These are phyloP conservation scores for Sapayoa aenigma DNA, from an alignment of 2,113 vertebrate genomes.

Conservation along the genomic window DNA sequence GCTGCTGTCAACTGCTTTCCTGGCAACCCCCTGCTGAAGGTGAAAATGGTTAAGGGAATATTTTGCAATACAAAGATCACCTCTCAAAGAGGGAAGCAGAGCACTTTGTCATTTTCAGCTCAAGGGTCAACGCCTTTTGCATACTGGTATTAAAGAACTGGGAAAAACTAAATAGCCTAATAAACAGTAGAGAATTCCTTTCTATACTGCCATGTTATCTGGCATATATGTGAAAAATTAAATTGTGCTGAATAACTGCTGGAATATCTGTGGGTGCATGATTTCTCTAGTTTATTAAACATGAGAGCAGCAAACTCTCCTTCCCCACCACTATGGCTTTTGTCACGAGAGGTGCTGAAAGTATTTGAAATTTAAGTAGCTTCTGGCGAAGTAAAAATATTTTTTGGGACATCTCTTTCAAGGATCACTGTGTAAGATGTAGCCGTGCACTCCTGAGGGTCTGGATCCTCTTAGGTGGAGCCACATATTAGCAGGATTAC, in stretches of 20 bases:
- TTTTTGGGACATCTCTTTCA: not conserved
- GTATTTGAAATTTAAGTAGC: not conserved
- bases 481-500: not conserved
- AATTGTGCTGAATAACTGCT: not conserved
- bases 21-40: slow-evolving; percentile 69
- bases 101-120: not conserved
- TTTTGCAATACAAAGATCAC: slow-evolving; percentile 59
- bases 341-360: not conserved
- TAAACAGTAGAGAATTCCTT: not conserved
- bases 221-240: not conserved
- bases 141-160: not conserved
- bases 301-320: not conserved
- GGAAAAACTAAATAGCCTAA: not conserved
- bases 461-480: not conserved
- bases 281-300: not conserved
- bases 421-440: not conserved
- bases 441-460: not conserved
- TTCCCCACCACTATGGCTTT: not conserved
- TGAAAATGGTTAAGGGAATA: slow-evolving; percentile 62
- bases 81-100: slow-evolving; percentile 36
- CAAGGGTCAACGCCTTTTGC: not conserved
- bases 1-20: slow-evolving; percentile 72
- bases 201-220: not conserved
- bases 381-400: not conserved
- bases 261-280: accelerated